phyloP scores from a whole-genome alignment of 2,888 invertebrate genomes.

The Clusia tigrina region DNA sequence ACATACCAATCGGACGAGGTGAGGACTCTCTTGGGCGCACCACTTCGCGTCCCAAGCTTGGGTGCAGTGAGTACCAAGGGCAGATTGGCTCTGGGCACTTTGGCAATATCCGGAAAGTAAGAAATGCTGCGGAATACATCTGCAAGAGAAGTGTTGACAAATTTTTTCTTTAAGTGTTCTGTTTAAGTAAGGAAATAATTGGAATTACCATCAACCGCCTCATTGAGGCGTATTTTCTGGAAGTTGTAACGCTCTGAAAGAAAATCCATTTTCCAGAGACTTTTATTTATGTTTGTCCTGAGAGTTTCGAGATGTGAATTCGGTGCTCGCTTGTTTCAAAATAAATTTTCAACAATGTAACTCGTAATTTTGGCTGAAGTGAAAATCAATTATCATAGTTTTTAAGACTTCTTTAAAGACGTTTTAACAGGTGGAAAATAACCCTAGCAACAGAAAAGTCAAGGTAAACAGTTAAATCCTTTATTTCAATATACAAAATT shows the following conservation, averaged over 20 bases:
- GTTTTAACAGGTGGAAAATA: too few relatives aligned
- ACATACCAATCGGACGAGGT: constrained; percentile 49
- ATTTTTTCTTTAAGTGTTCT: neutral
- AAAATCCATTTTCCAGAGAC: too few relatives aligned
- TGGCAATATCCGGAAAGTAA: constrained; percentile 49
- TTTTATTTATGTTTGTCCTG: too few relatives aligned
- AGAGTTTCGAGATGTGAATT: too few relatives aligned
- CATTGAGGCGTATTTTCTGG: constrained; percentile 44
- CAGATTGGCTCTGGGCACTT: constrained; percentile 39
- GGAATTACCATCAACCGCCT: constrained; percentile 47
- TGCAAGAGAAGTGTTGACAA: constrained; percentile 16
- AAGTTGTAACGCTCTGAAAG: constrained; percentile 50
- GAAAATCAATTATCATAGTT: too few relatives aligned
- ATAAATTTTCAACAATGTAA: too few relatives aligned
- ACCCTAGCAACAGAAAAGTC: too few relatives aligned
- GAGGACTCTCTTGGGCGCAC: constrained; percentile 41
- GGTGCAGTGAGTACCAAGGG: constrained; percentile 37
- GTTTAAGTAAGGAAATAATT: neutral
- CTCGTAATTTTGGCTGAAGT: too few relatives aligned
- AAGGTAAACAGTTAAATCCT: too few relatives aligned
- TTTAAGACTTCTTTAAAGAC: too few relatives aligned
- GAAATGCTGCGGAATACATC: constrained; percentile 44
- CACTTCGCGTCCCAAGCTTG: constrained; percentile 36
- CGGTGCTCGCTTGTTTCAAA: too few relatives aligned
- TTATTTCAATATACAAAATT: too few relatives aligned